Percentiles rank a stretch among this genome's conserved stretches.
Conservation (phyloP, 2,888 invertebrate species). For the Petrolisthes cinctipes region DNA sequence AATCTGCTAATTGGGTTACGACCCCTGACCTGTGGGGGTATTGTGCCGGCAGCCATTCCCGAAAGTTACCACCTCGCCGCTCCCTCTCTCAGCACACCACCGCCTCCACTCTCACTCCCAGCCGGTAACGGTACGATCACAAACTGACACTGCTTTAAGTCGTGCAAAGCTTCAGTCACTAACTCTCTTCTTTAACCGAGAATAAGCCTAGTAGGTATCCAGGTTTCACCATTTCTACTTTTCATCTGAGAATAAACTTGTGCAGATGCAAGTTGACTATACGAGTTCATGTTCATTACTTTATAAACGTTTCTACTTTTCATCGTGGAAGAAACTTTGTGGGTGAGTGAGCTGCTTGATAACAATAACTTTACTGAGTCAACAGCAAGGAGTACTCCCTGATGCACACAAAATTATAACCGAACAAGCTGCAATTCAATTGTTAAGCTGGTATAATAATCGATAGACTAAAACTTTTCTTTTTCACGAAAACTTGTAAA, state of each 20-base stretch:
- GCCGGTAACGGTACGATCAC: background rate
- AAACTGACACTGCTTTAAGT: background rate
- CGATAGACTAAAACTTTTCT: slow-evolving; percentile 11
- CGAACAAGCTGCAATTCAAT: slow-evolving; percentile 31
- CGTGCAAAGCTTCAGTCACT: background rate
- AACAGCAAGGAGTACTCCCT: too few species aligned
- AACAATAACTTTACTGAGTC: too few species aligned
- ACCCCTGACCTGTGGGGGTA: slow-evolving; percentile 55
- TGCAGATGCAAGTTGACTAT: too few species aligned
- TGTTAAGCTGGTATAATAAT: slow-evolving; percentile 45
- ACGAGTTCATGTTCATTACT: too few species aligned
- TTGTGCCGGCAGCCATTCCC: slow-evolving; percentile 41
- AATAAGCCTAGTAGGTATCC: too few species aligned
- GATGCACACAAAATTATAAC: too few species aligned
- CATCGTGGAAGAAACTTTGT: too few species aligned
- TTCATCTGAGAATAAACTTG: too few species aligned
- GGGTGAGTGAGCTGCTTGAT: too few species aligned
- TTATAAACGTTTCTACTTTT: too few species aligned
- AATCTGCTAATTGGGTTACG: slow-evolving; percentile 64
- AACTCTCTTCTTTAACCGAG: too few species aligned
- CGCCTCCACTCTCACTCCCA: background rate
- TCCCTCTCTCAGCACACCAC: background rate
- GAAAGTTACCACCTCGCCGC: slow-evolving; percentile 16
- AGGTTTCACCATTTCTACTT: too few species aligned
- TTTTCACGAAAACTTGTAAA: slow-evolving; percentile 13